Evolutionary conservation across 1,140 invertebrate species (phyloP).

Genomic region (Lethocerus indicus): DNA sequence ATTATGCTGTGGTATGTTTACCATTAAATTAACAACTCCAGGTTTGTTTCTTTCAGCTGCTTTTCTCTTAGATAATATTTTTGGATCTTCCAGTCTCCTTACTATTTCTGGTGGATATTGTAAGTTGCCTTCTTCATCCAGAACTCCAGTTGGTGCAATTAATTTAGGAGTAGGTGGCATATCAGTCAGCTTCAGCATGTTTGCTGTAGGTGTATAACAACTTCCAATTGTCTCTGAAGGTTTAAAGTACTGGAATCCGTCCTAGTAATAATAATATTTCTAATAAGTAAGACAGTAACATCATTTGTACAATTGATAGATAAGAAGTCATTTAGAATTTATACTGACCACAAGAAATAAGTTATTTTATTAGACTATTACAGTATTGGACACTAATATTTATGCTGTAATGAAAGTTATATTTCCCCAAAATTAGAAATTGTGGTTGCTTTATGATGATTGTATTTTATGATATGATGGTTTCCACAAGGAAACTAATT

Average conservation of each 20-base stretch:
- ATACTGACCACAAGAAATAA: too few species aligned
- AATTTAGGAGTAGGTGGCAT: slow-evolving; percentile 26
- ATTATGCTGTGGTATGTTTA: slow-evolving; percentile 1
- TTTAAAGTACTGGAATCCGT: slow-evolving; percentile 34
- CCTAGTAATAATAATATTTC: slow-evolving; percentile 18
- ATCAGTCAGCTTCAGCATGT: slow-evolving; percentile 30
- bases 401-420: too few species aligned
- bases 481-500: too few species aligned
- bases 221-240: slow-evolving; percentile 45
- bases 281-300: too few species aligned
- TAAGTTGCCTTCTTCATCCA: slow-evolving; percentile 26
- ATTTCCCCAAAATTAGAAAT: too few species aligned
- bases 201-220: slow-evolving; percentile 34
- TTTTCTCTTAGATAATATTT: slow-evolving; percentile 21
- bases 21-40: slow-evolving; percentile 25
- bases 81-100: slow-evolving; percentile 19
- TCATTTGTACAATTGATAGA: too few species aligned
- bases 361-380: too few species aligned
- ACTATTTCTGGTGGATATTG: slow-evolving; percentile 26
- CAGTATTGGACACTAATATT: too few species aligned
- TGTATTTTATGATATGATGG: too few species aligned
- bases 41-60: slow-evolving; percentile 14
- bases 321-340: too few species aligned
- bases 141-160: slow-evolving; percentile 19
- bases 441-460: too few species aligned